Conservation (phyloP, 2,888 invertebrate genomes). For the Drosophila antonietae region DNA sequence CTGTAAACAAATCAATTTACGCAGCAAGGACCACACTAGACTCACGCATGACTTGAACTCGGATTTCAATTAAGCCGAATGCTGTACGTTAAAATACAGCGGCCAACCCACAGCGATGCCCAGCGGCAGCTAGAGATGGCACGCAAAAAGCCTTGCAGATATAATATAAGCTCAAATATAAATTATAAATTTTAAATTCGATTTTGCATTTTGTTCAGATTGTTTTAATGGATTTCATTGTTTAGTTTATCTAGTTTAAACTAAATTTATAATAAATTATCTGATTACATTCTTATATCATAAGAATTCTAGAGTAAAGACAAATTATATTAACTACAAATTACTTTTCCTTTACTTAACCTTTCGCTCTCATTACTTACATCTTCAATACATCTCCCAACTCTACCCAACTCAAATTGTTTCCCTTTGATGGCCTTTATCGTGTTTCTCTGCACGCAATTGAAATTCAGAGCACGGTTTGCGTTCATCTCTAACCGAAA, state of each 20-base stretch:
- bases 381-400: background rate
- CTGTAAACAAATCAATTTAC: slow-evolving; percentile 76
- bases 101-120: slow-evolving; percentile 41
- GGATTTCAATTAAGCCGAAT: slow-evolving; percentile 71
- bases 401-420: background rate
- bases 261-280: too few species aligned
- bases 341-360: background rate
- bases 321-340: background rate
- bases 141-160: background rate
- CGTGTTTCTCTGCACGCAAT: slow-evolving; percentile 14
- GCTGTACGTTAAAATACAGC: slow-evolving; percentile 43
- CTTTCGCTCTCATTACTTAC: background rate
- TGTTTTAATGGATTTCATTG: too few species aligned
- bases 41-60: slow-evolving; percentile 30
- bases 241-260: too few species aligned
- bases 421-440: background rate
- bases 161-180: background rate
- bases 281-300: too few species aligned
- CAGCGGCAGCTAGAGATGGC: slow-evolving; percentile 28
- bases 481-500: slow-evolving; percentile 46
- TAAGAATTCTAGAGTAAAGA: background rate
- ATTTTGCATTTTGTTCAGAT: too few species aligned
- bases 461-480: slow-evolving; percentile 26
- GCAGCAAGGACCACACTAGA: slow-evolving; percentile 59
- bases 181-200: background rate